These are phyloP conservation scores for Trissolcus japonicus DNA, from an alignment of 2,888 invertebrate genomes.

Conservation along the genomic window DNA sequence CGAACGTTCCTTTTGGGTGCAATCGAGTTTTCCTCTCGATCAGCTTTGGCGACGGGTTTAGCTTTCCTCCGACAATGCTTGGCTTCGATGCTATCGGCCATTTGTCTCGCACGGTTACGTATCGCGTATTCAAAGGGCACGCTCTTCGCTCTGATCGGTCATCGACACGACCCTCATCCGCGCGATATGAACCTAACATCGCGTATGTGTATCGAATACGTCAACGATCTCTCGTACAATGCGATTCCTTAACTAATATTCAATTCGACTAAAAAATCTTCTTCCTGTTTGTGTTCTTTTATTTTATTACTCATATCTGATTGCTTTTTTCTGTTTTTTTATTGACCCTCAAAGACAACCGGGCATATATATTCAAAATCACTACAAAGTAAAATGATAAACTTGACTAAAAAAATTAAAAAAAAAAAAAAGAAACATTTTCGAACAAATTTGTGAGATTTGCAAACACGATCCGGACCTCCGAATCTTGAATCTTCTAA, in stretches of 20 bases:
- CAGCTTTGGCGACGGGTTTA: slow-evolving; percentile 32
- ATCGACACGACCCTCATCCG: slow-evolving; percentile 72
- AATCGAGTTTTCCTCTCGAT: background rate
- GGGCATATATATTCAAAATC: no score
- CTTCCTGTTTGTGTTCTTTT: slow-evolving; percentile 29
- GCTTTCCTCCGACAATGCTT: slow-evolving; percentile 63
- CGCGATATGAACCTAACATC: slow-evolving; percentile 47
- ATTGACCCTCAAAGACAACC: no score
- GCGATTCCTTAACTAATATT: slow-evolving; percentile 59
- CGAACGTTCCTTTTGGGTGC: background rate
- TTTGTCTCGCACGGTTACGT: slow-evolving; percentile 72
- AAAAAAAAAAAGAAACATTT: no score
- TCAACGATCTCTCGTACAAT: slow-evolving; percentile 56
- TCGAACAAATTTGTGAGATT: no score
- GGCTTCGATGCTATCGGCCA: slow-evolving; percentile 66
- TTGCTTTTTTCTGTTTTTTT: no score
- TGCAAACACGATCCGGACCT: no score
- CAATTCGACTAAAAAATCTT: slow-evolving; percentile 55
- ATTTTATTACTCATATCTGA: no score
- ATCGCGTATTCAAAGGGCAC: slow-evolving; percentile 73
- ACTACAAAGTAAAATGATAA: no score
- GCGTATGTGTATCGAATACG: slow-evolving; percentile 56
- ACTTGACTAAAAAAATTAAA: no score
- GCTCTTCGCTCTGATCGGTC: slow-evolving; percentile 72
- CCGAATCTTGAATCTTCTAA: background rate